Percentiles rank a stretch among this genome's conserved stretches.
Conservation (phyloP, 2,888 invertebrate species). For the Punctoribates punctum region DNA sequence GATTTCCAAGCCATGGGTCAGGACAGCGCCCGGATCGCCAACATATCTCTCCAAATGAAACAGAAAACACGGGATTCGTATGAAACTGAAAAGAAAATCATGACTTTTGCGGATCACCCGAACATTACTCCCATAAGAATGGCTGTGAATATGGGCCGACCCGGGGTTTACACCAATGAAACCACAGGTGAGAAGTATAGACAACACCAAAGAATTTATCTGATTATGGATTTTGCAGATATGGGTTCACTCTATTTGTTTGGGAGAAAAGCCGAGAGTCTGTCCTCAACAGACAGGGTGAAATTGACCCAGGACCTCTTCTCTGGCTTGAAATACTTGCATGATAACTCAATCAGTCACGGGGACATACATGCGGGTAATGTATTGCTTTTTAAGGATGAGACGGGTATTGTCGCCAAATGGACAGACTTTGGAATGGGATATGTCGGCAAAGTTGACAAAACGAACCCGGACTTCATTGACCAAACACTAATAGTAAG, state of each 20-base stretch:
- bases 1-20: no score
- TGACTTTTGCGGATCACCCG: no score
- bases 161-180: no score
- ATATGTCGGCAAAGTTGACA: neutral
- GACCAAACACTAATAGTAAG: neutral
- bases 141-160: no score
- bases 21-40: no score
- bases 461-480: neutral
- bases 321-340: neutral
- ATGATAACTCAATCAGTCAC: neutral
- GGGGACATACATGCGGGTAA: neutral
- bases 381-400: no score
- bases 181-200: no score
- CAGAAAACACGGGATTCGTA: no score
- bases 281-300: neutral
- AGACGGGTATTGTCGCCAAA: neutral
- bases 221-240: neutral
- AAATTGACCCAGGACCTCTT: neutral
- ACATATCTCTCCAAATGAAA: no score
- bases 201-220: neutral
- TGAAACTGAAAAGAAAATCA: no score
- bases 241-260: neutral
- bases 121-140: no score
- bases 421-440: neutral
- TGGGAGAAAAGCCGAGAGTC: no score